A percentile compares a stretch with the other conserved stretches of the same genome.
These are phyloP conservation scores for Megathymus violae DNA, from an alignment of 1,140 invertebrate species.

Conservation along the genomic window DNA sequence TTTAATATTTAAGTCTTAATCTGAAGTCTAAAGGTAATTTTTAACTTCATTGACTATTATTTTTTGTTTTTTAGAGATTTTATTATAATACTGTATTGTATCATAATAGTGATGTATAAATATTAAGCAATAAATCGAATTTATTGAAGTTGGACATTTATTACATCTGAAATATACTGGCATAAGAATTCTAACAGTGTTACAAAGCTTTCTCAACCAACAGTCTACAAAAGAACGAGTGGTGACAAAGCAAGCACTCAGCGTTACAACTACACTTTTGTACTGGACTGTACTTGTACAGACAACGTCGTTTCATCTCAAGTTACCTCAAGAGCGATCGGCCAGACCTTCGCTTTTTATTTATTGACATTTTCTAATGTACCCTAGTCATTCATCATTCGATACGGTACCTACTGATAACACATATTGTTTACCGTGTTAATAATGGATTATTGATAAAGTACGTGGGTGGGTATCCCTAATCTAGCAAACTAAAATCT, in stretches of 20 bases:
- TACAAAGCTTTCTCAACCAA: conserved; percentile 19
- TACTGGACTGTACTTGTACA: conserved; percentile 44
- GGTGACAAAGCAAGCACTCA: conserved; percentile 33
- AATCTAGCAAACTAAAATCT: conserved; percentile 71
- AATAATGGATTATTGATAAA: conserved; percentile 83
- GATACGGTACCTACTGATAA: conserved; percentile 67
- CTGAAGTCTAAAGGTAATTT: too few relatives aligned
- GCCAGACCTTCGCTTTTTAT: conserved; percentile 77
- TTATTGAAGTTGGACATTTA: background rate
- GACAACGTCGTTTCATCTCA: conserved; percentile 56
- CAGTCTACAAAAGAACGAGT: conserved; percentile 30
- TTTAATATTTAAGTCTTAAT: too few relatives aligned
- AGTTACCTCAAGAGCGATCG: conserved; percentile 58
- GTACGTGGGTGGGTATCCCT: conserved; percentile 79
- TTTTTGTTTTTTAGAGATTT: too few relatives aligned
- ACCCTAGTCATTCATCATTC: conserved; percentile 71
- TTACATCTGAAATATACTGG: background rate
- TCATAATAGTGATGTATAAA: too few relatives aligned
- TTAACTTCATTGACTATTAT: too few relatives aligned
- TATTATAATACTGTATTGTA: too few relatives aligned
- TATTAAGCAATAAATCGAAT: background rate
- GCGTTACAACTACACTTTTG: conserved; percentile 42
- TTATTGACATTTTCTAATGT: conserved; percentile 81
- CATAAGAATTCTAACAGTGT: conserved; percentile 18
- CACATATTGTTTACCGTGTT: conserved; percentile 76